Evolutionary conservation across 2,888 invertebrate genomes (phyloP).

Genomic region (Malthinus flaveolus): DNA sequence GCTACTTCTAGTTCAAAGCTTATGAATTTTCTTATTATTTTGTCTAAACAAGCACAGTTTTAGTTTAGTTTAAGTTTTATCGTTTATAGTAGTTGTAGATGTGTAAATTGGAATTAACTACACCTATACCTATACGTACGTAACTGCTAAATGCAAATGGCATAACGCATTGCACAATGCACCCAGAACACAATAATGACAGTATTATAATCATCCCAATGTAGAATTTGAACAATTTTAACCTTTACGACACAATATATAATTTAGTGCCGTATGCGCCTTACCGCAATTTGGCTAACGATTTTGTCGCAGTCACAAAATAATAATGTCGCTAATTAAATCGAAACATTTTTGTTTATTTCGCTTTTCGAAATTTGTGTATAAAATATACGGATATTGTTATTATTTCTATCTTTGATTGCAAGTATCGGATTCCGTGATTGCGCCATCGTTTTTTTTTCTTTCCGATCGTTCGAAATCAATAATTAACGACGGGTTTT

Average conservation of each 20-base stretch:
- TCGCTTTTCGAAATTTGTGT: too few relatives aligned
- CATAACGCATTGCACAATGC: conserved; percentile 1
- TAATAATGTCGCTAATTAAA: neutral
- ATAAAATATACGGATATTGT: neutral
- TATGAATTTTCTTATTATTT: too few relatives aligned
- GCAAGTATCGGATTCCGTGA: conserved; percentile 11
- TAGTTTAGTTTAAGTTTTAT: too few relatives aligned
- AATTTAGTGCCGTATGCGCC: neutral
- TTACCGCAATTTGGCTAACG: conserved; percentile 2
- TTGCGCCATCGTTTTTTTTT: neutral
- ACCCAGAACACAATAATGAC: conserved; percentile 1
- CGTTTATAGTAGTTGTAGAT: too few relatives aligned
- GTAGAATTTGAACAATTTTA: conserved; percentile 1
- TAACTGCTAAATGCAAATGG: neutral
- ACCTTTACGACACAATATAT: conserved; percentile 7
- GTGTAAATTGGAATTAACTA: too few relatives aligned
- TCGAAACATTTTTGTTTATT: neutral
- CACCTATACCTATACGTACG: too few relatives aligned
- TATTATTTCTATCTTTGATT: conserved; percentile 6
- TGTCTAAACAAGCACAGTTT: too few relatives aligned
- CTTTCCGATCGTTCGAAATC: conserved; percentile 5
- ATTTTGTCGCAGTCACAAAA: neutral
- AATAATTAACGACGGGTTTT: conserved; percentile 11
- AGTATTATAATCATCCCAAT: neutral
- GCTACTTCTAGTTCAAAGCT: too few relatives aligned